Base-by-base conservation (phyloP, 2,888 invertebrate genomes). In the Anoplius nigerrimus region DNA sequence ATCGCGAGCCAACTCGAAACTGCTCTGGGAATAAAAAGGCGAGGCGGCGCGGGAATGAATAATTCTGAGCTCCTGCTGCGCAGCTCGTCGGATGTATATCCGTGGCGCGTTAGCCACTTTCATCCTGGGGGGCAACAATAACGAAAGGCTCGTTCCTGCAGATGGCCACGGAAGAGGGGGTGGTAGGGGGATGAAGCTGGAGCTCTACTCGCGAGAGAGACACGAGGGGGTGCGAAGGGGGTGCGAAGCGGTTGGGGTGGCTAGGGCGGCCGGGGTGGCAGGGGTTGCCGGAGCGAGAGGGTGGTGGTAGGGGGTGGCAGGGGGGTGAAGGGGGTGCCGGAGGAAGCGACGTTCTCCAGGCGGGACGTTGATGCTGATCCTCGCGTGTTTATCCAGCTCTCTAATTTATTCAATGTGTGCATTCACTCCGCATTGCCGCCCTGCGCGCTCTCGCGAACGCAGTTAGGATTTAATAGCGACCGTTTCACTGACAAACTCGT, bases 391-490 rank as follows among this genome's bases (percentile, higher is more conserved):
- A 82, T 83, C 78, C 79, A 78, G 75, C 78, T 80, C 79, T 79
- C 77, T 84, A 84, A 84, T 84, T 84, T 83, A 84, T 84, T 84
- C 84, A 84, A 84, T 83, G 84, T 84, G 84, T 81, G 82, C 82
- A 82, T 84, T 84, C 82, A 78, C 80, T 81, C 72, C 75, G 82
- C 83, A 78, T 77, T 80, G 82, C 79, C 78, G 75, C 76, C 66
- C 71, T 69, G 70, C 67, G 68, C 72, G 72, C 65, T 72, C 70
- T 71, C 70, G 72, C 77, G 79, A 81, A 82, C 76, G 78, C 83
- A 82, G 81, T 82, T 83, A 83, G 78, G 80, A 83, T 84, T 83
- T 82, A 83, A 83, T 82, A 83, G 84, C 74, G 75, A 77, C 69
- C 76, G 82, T 82, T 81, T 80, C 81, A 82, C 81, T 75, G 81